Conservation (phyloP, 2,113 vertebrate species). For the Micronycteris hirsuta region DNA sequence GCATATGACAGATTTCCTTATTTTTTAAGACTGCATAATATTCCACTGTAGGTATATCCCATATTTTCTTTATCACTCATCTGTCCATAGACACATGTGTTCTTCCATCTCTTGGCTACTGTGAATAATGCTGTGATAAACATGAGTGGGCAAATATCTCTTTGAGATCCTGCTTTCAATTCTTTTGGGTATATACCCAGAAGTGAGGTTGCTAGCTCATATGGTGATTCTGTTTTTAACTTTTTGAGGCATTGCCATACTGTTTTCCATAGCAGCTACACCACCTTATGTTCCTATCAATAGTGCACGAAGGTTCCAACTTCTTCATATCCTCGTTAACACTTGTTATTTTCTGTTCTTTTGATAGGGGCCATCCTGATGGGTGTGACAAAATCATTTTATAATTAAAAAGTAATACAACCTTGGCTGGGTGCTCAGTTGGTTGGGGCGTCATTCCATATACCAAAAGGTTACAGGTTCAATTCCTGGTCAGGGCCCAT, state of each 20-base stretch:
- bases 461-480: too few species aligned
- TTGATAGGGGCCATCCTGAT: background rate
- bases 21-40: background rate
- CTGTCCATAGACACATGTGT: background rate
- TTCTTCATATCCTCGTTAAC: background rate
- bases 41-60: background rate
- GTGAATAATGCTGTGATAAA: background rate
- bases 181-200: background rate
- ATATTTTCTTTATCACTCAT: background rate
- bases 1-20: background rate
- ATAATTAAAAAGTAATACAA: background rate
- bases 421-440: too few species aligned
- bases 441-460: too few species aligned
- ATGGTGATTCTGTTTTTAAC: background rate
- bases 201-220: background rate
- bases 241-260: background rate
- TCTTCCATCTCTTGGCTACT: background rate
- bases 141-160: background rate
- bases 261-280: background rate
- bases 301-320: background rate
- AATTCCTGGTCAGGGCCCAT: too few species aligned
- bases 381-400: background rate
- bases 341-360: background rate
- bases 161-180: background rate
- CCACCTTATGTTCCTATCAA: background rate